These are phyloP conservation scores for Gymnoscelis rufifasciata DNA, from an alignment of 2,888 invertebrate genomes.

Conservation along the genomic window DNA sequence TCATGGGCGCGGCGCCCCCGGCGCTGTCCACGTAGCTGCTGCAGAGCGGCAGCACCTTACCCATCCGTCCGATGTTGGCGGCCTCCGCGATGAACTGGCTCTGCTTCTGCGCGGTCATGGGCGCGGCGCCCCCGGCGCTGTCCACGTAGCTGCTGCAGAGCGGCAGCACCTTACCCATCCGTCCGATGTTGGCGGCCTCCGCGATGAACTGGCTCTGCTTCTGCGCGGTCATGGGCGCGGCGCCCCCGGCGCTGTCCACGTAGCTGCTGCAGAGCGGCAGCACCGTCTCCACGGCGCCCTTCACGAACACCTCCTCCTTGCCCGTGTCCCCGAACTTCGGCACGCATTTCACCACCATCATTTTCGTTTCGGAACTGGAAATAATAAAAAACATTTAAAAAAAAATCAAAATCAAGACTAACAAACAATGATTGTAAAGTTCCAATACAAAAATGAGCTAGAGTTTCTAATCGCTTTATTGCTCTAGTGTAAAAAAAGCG, in stretches of 20 bases:
- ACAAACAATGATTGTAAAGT: too few relatives aligned
- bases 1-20: too few relatives aligned
- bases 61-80: neutral
- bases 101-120: neutral
- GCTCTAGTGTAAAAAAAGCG: too few relatives aligned
- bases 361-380: slow-evolving; percentile 94
- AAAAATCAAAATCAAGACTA: too few relatives aligned
- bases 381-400: too few relatives aligned
- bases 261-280: slow-evolving; percentile 91
- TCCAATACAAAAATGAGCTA: too few relatives aligned
- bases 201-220: slow-evolving; percentile 89
- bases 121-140: too few relatives aligned
- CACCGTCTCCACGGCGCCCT: slow-evolving; percentile 96
- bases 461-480: too few relatives aligned
- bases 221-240: slow-evolving; percentile 85
- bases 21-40: too few relatives aligned
- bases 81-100: neutral
- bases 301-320: slow-evolving; percentile 92
- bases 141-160: too few relatives aligned
- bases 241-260: slow-evolving; percentile 84
- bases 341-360: slow-evolving; percentile 97
- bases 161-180: slow-evolving; percentile 80
- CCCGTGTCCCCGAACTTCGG: slow-evolving; percentile 86
- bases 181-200: slow-evolving; percentile 91
- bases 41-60: neutral